These are phyloP conservation scores for Cyanoramphus novaezelandiae DNA, from an alignment of 2,113 vertebrate genomes.

Conservation along the genomic window DNA sequence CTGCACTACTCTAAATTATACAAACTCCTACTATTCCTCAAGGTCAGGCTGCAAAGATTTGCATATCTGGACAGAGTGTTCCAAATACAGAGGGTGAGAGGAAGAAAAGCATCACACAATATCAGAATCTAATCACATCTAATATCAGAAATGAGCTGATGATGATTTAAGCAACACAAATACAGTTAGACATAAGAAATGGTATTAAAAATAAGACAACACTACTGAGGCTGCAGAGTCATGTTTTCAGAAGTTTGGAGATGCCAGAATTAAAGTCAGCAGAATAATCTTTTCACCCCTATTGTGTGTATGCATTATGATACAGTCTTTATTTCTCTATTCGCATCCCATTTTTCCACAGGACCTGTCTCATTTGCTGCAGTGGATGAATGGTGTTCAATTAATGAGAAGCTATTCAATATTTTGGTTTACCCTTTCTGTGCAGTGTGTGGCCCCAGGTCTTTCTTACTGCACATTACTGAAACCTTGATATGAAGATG, in stretches of 20 bases:
- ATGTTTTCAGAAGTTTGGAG: background rate
- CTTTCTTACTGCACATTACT: background rate
- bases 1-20: slow-evolving; percentile 58
- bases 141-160: background rate
- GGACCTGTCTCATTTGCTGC: background rate
- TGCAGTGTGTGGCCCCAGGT: background rate
- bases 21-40: slow-evolving; percentile 53
- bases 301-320: background rate
- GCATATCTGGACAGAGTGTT: slow-evolving; percentile 42
- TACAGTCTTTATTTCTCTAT: slow-evolving; percentile 39
- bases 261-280: background rate
- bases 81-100: background rate
- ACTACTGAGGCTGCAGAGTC: background rate
- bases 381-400: background rate
- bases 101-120: slow-evolving; percentile 1
- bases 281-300: background rate
- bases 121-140: background rate
- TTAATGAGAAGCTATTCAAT: slow-evolving; percentile 2
- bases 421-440: slow-evolving; percentile 34
- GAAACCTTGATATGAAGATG: slow-evolving; percentile 34
- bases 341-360: background rate
- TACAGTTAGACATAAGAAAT: background rate
- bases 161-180: background rate
- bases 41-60: slow-evolving; percentile 53
- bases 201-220: background rate